Conservation (phyloP, 2,113 vertebrate genomes). For the Peromyscus polionotus region DNA sequence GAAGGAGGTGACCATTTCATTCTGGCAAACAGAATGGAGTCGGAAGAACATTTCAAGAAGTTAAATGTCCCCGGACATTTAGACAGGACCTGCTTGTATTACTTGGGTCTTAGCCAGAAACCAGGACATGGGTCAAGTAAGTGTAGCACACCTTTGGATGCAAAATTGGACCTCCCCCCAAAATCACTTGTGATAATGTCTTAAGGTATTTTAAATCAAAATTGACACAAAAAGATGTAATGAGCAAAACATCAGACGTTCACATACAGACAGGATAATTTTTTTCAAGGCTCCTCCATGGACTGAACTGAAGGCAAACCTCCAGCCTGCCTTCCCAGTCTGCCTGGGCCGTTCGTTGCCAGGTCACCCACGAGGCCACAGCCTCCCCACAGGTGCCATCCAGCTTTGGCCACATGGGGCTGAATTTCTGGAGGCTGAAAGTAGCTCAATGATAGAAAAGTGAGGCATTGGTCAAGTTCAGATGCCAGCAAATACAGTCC, state of each 20-base stretch:
- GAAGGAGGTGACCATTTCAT: neutral
- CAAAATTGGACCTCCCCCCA: neutral
- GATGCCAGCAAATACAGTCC: neutral
- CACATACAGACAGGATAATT: neutral
- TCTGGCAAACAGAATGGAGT: too few relatives aligned
- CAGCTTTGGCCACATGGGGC: fast-evolving
- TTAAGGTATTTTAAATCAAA: neutral
- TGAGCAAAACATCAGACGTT: neutral
- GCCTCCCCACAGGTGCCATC: neutral
- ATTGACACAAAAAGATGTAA: neutral
- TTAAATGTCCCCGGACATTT: neutral
- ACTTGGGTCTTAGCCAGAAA: neutral
- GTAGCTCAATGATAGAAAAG: neutral
- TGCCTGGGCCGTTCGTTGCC: neutral
- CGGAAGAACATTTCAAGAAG: neutral
- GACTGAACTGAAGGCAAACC: neutral
- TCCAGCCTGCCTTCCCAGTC: neutral
- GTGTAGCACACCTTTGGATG: neutral
- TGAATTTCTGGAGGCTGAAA: neutral
- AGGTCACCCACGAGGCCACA: neutral
- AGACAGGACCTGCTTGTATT: neutral
- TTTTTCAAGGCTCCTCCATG: neutral
- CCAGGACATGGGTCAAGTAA: neutral
- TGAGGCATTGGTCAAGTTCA: neutral
- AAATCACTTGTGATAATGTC: neutral